phyloP scores from a whole-genome alignment of 23 tunicate genomes.

The Styela clava region DNA sequence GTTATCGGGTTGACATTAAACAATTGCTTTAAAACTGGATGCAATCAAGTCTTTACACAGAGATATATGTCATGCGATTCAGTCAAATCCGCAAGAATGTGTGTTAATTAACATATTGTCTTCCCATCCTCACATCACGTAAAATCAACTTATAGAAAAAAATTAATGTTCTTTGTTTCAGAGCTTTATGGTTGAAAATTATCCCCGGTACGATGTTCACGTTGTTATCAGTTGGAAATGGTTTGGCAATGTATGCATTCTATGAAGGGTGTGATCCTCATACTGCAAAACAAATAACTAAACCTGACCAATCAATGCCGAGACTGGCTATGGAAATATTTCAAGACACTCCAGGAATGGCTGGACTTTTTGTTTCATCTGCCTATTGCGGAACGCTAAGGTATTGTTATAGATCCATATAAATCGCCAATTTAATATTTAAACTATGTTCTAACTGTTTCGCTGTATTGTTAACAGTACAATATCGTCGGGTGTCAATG shows the following conservation, averaged over 20 bases:
- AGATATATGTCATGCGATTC: constrained; percentile 3
- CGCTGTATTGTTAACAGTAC: not conserved
- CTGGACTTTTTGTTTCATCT: constrained; percentile 15
- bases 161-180: not conserved
- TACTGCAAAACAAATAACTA: not conserved
- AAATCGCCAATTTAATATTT: not conserved
- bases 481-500: constrained; percentile 18
- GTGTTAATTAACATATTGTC: not conserved
- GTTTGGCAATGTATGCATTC: not conserved
- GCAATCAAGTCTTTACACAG: not conserved
- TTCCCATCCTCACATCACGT: too few species aligned
- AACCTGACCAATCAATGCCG: constrained; percentile 1
- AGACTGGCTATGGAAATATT: constrained; percentile 3
- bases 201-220: constrained; percentile 9
- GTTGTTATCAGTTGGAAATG: constrained; percentile 10
- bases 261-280: constrained; percentile 12
- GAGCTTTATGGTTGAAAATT: constrained; percentile 2
- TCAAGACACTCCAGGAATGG: constrained; percentile 14
- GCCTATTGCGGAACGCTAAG: constrained; percentile 16
- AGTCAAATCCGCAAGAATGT: constrained; percentile 5
- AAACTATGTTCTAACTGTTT: not conserved
- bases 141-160: not conserved
- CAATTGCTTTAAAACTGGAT: not conserved
- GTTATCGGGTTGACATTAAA: not conserved
- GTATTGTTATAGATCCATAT: not conserved